Evolutionary conservation across 2,888 invertebrate genomes (phyloP).

Genomic region (Dryobota labecula): DNA sequence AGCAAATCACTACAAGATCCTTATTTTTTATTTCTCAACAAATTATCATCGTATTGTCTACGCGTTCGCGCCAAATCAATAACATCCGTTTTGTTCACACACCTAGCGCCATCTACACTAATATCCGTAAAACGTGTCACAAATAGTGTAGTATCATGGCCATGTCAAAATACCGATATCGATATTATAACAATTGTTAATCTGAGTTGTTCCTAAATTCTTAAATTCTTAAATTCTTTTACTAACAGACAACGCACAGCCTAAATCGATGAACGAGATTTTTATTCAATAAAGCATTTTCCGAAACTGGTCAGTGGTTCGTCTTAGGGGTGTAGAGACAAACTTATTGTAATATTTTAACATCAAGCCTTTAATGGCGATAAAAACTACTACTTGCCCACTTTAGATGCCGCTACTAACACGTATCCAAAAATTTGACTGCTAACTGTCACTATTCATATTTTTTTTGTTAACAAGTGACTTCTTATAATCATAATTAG

Average conservation of each 20-base stretch:
- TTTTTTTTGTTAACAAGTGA: background rate
- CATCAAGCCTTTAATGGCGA: too few relatives aligned
- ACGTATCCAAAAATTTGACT: too few relatives aligned
- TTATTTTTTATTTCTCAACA: conserved; percentile 11
- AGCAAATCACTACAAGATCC: background rate
- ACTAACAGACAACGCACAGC: background rate
- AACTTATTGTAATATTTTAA: too few relatives aligned
- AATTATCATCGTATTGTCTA: conserved; percentile 10
- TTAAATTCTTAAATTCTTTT: background rate
- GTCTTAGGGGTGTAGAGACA: too few relatives aligned
- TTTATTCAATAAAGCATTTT: background rate
- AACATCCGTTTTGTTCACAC: conserved; percentile 51
- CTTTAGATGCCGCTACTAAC: background rate
- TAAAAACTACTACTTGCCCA: too few relatives aligned
- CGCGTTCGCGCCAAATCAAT: conserved; percentile 66
- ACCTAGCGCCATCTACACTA: conserved; percentile 62
- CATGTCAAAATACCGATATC: background rate
- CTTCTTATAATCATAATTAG: too few relatives aligned
- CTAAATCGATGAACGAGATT: background rate
- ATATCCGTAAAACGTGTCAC: background rate
- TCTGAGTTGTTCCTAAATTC: background rate
- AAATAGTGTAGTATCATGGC: background rate
- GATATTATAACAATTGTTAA: background rate
- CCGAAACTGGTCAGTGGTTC: too few relatives aligned
- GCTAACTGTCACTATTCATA: too few relatives aligned